Conservation (phyloP, 2,797 vertebrate species). For the Botia kubotai region DNA sequence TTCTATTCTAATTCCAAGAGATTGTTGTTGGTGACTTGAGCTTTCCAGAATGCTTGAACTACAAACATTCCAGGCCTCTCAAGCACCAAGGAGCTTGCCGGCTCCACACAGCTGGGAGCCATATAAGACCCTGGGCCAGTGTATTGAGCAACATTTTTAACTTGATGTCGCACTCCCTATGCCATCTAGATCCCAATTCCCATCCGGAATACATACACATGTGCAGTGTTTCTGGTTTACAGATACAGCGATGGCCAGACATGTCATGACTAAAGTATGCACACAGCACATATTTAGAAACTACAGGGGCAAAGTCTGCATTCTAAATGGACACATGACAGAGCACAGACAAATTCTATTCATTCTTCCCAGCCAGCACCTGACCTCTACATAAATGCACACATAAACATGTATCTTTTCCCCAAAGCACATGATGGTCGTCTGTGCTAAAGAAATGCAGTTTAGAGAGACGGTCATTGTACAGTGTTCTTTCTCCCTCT, state of each 20-base stretch:
- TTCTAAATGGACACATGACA: not conserved
- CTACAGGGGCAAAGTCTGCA: not conserved
- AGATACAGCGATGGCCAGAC: not conserved
- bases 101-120: constrained; percentile 76
- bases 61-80: constrained; percentile 78
- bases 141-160: constrained; percentile 68
- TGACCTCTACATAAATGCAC: constrained; percentile 36
- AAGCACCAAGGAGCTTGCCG: constrained; percentile 66
- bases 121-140: constrained; percentile 73
- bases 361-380: not conserved
- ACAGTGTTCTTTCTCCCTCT: constrained; percentile 59
- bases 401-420: constrained; percentile 65
- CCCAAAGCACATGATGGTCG: constrained; percentile 71
- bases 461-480: constrained; percentile 62
- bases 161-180: constrained; percentile 28
- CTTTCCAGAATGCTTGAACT: constrained; percentile 75
- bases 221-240: not conserved
- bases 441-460: constrained; percentile 61
- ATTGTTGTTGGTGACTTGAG: constrained; percentile 70
- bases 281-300: constrained; percentile 32
- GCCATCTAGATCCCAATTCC: constrained; percentile 6
- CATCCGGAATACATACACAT: not conserved
- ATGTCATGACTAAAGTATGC: constrained; percentile 13
- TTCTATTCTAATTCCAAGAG: constrained; percentile 10
- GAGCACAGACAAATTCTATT: constrained; percentile 17